These are phyloP conservation scores for Drosophila eohydei DNA, from an alignment of 2,888 invertebrate species.

Conservation along the genomic window DNA sequence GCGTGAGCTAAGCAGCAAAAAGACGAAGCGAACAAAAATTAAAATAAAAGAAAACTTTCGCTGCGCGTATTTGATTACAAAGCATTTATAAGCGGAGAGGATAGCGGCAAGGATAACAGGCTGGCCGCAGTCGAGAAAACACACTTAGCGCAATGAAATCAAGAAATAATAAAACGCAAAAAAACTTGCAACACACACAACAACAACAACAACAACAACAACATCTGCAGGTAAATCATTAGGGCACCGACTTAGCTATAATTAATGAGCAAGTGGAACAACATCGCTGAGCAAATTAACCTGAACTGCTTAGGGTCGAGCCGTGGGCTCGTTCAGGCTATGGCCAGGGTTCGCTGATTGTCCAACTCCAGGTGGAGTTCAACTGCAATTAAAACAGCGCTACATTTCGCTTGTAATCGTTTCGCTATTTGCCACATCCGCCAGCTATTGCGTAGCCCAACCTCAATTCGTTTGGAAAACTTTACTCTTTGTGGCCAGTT, in stretches of 20 bases:
- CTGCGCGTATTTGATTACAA: constrained; percentile 66
- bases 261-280: constrained; percentile 77
- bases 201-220: constrained; percentile 32
- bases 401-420: constrained; percentile 53
- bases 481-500: constrained; percentile 1
- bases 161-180: constrained; percentile 61
- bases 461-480: constrained; percentile 1
- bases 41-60: constrained; percentile 27
- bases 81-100: constrained; percentile 58
- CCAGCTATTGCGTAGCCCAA: not conserved
- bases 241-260: constrained; percentile 64
- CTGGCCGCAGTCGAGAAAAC: constrained; percentile 26
- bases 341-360: constrained; percentile 6
- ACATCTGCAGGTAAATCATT: constrained; percentile 72
- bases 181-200: constrained; percentile 38
- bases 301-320: constrained; percentile 47
- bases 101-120: constrained; percentile 40
- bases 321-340: not conserved
- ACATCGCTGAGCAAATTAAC: constrained; percentile 74
- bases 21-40: constrained; percentile 22
- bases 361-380: constrained; percentile 48
- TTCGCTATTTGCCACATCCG: not conserved
- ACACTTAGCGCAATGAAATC: constrained; percentile 52
- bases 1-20: constrained; percentile 44
- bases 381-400: constrained; percentile 70